Base-by-base conservation (phyloP, 1,140 invertebrate genomes). In the Hyles vespertilio region DNA sequence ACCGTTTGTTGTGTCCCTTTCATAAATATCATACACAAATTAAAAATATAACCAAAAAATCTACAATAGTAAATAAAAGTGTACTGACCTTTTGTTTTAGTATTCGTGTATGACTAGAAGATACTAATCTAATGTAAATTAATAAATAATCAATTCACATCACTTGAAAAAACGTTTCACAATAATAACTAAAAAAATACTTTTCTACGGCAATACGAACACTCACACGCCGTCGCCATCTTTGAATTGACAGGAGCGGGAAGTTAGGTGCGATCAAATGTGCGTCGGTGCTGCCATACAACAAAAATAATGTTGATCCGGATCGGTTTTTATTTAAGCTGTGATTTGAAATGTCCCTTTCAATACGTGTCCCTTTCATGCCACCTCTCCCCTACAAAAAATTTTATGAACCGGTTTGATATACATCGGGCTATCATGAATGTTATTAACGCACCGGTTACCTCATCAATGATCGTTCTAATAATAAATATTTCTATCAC, bases 321-420 rank as follows among this genome's bases (percentile, higher is more conserved):
- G 56, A 49, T 50, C 10, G 3, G 12, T 59, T 64, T 56, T 52
- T 44, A 56, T 47, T 61, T 56, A 56, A 56, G 36, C 47, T 44
- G 53, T 64, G 10, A 51, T 59, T 63, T 52, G 32, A 40, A 40
- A 40, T 58, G 56, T 63, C 51, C 56, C 56, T 62, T 62, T 58
- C 51, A 58, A 58, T 58, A 54, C 56, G 51, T 58, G 51, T 52
- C 57, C 57, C 45, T 53, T 59, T 59, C 58, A 54, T 34, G 51
- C 45, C 61, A 54, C 56, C 52, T 56, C 57, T 59, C 48, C 48
- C 36, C 7, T 36, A 5, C 8, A 40, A 40, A 2, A 1, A 40
- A 40, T 5, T 40, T 40, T 40, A 5, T 40, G 36, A 40, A 40
- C 36, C 36, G 36, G 36, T 40, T 8, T 40, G 36, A 40, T 40